phyloP scores from a whole-genome alignment of 2,888 invertebrate species.

The Galerucella calmariensis region DNA sequence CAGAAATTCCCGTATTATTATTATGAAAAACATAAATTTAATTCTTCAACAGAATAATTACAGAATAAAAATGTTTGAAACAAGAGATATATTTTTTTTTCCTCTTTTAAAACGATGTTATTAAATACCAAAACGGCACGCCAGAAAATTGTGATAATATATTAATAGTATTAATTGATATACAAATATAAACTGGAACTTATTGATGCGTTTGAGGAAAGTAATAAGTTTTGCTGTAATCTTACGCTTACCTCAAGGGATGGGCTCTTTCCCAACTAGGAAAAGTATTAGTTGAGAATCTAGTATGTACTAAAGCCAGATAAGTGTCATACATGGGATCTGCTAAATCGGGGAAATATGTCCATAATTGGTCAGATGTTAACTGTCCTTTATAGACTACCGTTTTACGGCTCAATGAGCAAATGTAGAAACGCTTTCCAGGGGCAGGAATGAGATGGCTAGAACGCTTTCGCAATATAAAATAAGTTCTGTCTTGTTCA shows the following conservation, averaged over 20 bases:
- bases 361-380: constrained; percentile 93
- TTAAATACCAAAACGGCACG: too few species aligned
- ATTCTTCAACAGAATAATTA: too few species aligned
- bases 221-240: too few species aligned
- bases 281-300: constrained; percentile 99
- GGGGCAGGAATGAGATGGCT: constrained; percentile 88
- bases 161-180: too few species aligned
- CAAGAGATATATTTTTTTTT: too few species aligned
- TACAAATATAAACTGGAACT: too few species aligned
- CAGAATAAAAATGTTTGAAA: too few species aligned
- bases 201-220: too few species aligned
- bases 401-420: constrained; percentile 89
- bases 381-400: constrained; percentile 98
- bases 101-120: too few species aligned
- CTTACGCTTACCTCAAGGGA: constrained; percentile 81
- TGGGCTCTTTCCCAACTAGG: constrained; percentile 99
- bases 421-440: constrained; percentile 93
- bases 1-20: too few species aligned
- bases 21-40: too few species aligned
- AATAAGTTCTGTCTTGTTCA: constrained; percentile 65
- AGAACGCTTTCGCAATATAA: constrained; percentile 91
- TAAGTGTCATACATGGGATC: constrained; percentile 91
- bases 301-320: constrained; percentile 94
- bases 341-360: constrained; percentile 76
- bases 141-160: too few species aligned